Base-by-base conservation (phyloP, 2,888 invertebrate species). In the Rhopalosiphum nymphaeae region DNA sequence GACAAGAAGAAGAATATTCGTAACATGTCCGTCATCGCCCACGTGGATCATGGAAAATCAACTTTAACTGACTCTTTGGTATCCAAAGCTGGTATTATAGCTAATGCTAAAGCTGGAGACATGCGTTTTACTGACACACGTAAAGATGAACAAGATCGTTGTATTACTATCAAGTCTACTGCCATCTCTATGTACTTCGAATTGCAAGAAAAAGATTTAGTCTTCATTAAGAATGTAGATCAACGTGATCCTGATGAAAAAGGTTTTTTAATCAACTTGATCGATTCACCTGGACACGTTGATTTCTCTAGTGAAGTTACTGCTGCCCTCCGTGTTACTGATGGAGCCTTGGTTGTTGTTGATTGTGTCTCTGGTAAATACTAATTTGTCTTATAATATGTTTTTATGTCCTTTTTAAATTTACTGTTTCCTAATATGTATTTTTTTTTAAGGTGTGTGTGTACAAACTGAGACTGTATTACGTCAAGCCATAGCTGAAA, bases 21-120 rank as follows among this genome's bases (percentile, higher is more conserved):
- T 96, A 99, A 99, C 97, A 99, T 99, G 99, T 99, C 99, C 96
- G 99, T 99, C 96, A 99, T 99, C 96, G 99, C 99, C 95, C 99
- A 99, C 97, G 99, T 99, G 95, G 99, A 99, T 97, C 99, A 99
- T 96, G 99, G 99, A 96, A 99, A 99, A 97, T 99, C 99, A 95
- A 99, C 99, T 94, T 96, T 99, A 96, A 99, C 99, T 94, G 99
- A 99, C 97, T 99, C 99, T 95, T 97, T 99, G 96, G 99, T 99
- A 95, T 99, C 99, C 95, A 99, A 99, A 96, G 99, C 99, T 96
- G 99, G 99, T 96, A 99, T 99, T 96, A 99, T 99, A 96, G 99
- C 99, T 95, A 98, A 98, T 95, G 98, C 99, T 95, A 99, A 99
- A 96, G 99, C 99, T 95, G 99, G 99, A 95, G 99, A 99, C 96